Conservation (phyloP, 2,888 invertebrate genomes). For the Diarsia dahlii region DNA sequence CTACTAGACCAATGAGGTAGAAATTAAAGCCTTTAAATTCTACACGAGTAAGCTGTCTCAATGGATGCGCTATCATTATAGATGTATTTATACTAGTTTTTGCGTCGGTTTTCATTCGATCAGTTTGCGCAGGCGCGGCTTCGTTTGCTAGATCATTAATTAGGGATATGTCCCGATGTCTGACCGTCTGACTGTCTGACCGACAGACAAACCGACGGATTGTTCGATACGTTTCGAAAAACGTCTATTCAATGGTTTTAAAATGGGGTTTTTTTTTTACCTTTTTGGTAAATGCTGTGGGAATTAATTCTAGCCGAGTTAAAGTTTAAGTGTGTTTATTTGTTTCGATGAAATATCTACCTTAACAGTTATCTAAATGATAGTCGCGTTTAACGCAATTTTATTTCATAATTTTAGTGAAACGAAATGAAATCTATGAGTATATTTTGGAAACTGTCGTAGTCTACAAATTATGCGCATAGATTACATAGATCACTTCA, state of each 20-base stretch:
- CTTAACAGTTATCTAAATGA: not conserved
- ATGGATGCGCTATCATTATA: conserved; percentile 70
- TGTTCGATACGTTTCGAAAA: conserved; percentile 61
- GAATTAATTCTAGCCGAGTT: conserved; percentile 48
- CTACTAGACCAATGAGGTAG: not conserved
- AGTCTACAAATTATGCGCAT: not conserved
- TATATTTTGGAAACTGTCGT: too few relatives aligned
- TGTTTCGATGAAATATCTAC: not conserved
- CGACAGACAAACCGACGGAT: conserved; percentile 64
- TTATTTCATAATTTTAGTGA: not conserved
- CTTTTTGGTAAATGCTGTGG: conserved; percentile 47
- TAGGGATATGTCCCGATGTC: conserved; percentile 78
- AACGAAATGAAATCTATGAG: too few relatives aligned
- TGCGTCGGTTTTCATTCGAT: conserved; percentile 78
- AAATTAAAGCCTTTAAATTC: not conserved
- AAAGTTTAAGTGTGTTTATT: conserved; percentile 12
- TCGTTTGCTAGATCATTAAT: conserved; percentile 84
- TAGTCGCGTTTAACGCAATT: not conserved
- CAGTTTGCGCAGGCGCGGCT: conserved; percentile 72
- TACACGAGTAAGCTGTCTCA: conserved; percentile 42
- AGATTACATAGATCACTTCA: not conserved
- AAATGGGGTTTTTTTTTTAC: conserved; percentile 21
- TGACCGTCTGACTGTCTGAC: conserved; percentile 73
- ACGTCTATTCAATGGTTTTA: conserved; percentile 61
- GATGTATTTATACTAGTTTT: conserved; percentile 79